phyloP scores from a whole-genome alignment of 2,797 vertebrate genomes.

The Syngnathus rostellatus region DNA sequence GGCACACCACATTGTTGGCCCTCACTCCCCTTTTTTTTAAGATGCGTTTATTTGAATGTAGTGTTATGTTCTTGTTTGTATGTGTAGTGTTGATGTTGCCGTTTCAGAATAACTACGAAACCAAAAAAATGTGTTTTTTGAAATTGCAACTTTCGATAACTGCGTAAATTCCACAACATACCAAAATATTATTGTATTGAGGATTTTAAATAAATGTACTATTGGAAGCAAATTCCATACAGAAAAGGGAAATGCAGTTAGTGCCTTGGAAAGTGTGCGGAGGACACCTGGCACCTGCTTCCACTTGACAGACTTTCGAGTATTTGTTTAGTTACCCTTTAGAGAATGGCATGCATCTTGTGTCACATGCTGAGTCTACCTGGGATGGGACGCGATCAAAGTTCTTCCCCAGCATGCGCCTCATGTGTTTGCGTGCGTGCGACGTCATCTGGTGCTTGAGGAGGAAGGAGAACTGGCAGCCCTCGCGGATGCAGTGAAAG shows the following conservation, averaged over 20 bases:
- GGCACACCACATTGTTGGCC: too few species aligned
- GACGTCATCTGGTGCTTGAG: slow-evolving; percentile 99
- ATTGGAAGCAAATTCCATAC: background rate
- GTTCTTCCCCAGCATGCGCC: slow-evolving; percentile 98
- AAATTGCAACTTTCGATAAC: background rate
- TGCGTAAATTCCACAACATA: background rate
- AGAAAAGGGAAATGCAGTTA: background rate
- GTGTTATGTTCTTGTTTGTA: background rate
- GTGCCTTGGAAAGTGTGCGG: background rate
- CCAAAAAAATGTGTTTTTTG: background rate
- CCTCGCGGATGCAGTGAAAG: slow-evolving; percentile 98
- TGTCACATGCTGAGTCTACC: slow-evolving; percentile 59
- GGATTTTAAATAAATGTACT: background rate
- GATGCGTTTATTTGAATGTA: background rate
- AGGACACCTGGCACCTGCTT: background rate
- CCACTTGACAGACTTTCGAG: slow-evolving; percentile 7
- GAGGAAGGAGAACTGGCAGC: slow-evolving; percentile 98
- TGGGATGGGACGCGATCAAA: slow-evolving; percentile 92
- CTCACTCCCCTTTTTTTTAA: too few species aligned
- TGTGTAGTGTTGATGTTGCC: background rate
- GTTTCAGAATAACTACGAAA: background rate
- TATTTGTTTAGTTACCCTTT: slow-evolving; percentile 33
- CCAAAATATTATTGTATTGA: background rate
- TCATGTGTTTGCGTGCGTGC: slow-evolving; percentile 97
- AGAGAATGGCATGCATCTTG: slow-evolving; percentile 11